Base-by-base conservation (phyloP, 1,140 invertebrate species). In the Cyclina sinensis region DNA sequence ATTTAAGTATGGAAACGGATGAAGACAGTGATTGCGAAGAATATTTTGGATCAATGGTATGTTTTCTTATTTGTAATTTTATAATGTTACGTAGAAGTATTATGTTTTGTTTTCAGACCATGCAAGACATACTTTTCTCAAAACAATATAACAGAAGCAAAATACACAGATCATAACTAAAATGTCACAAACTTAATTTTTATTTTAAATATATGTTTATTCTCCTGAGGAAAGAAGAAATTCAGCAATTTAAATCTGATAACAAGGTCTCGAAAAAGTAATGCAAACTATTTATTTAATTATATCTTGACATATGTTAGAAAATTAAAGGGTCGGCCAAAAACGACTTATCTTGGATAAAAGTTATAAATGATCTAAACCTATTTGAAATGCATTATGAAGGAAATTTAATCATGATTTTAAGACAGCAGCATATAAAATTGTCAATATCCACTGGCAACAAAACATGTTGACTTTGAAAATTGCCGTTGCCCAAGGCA, bases 1-100 rank as follows among this genome's bases (percentile, higher is more conserved):
- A 57, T 57, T 62, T 27, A 62, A 27, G n/a, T 11, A 62, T 62
- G 57, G 57, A 62, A 27, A 62, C 57, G n/a, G 57, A 62, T 24
- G 57, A 62, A 27, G 57, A 62, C 7, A n/a, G 57, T 9, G n/a
- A n/a, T 27, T 18, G n/a, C 24, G 18, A n/a, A 7, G 21, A 24
- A 7, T 21, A 62, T 7, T 27, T n/a, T 62, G 5, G 24, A 24
- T 24, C n/a, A 9, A 1, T 4, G 57, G 57, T 62, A 62, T 62
- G 57, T 62, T 62, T 7, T 27, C 4, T 43, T 43, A 4, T 43
- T 7, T 7, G 4, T 43, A 43, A 43, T n/a, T n/a, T n/a, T n/a
- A n/a, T n/a, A n/a, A 43, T 14, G 43, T 43, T 4, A 4, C 14
- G 4, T 43, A 43, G 43, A 43, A 43, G 43, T 43, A 43, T 43